These are phyloP conservation scores for Austrofundulus limnaeus DNA, from an alignment of 2,113 vertebrate species.

Conservation along the genomic window DNA sequence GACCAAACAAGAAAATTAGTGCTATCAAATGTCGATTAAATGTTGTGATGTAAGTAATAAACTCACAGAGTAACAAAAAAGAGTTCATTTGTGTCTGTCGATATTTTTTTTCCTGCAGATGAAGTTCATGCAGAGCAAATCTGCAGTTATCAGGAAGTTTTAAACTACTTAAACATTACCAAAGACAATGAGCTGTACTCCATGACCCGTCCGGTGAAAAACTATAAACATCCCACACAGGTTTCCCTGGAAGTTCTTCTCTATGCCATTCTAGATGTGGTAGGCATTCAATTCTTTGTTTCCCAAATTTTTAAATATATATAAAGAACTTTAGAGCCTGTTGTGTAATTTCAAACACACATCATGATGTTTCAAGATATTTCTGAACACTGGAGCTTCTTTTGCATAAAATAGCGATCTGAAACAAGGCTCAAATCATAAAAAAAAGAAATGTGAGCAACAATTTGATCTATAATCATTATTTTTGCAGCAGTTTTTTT, in stretches of 20 bases:
- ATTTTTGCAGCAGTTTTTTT: not conserved
- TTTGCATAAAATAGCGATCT: too few relatives aligned
- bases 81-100: not conserved
- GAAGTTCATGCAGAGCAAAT: slow-evolving; percentile 8
- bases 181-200: slow-evolving; percentile 49
- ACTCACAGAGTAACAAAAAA: not conserved
- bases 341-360: too few relatives aligned
- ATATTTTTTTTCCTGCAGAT: slow-evolving; percentile 15
- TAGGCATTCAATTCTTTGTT: slow-evolving; percentile 12
- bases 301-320: not conserved
- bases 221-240: slow-evolving; percentile 51
- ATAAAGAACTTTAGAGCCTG: not conserved
- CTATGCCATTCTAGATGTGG: slow-evolving; percentile 70
- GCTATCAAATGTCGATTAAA: not conserved
- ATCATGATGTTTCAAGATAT: too few relatives aligned
- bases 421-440: too few relatives aligned
- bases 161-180: slow-evolving; percentile 61
- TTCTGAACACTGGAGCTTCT: too few relatives aligned
- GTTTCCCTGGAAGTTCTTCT: slow-evolving; percentile 58
- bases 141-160: slow-evolving; percentile 68
- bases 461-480: too few relatives aligned
- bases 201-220: slow-evolving; percentile 57
- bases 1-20: not conserved
- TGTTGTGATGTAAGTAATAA: not conserved
- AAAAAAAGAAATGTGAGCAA: too few relatives aligned